Base-by-base conservation (phyloP, 2,797 vertebrate genomes). In the Bovichtus diacanthus region DNA sequence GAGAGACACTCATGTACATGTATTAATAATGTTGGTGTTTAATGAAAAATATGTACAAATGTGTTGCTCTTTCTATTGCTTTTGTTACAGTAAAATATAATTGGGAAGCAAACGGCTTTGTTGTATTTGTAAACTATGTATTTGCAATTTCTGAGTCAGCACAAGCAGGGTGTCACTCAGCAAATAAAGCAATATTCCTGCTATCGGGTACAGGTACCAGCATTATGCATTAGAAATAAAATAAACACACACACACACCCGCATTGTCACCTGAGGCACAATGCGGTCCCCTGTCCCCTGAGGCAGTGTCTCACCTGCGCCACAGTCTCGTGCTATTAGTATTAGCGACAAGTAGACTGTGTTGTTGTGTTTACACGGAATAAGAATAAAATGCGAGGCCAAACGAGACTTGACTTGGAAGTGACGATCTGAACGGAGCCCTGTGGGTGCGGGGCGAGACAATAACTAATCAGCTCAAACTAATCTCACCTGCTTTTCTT, bases 381-480 rank as follows among this genome's bases (percentile, higher is more conserved):
- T 38, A 69, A 34, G 50, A 50, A 51, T 36, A 31, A 46, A 65
- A 13, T 13, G 4, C 1, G 5, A 13, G 3, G 31, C 4, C 23
- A 23, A n/a, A 59, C 11, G 2, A 27, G 21, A 51, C 19, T 21
- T 27, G 9, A 36, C 11, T 3, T 9, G 25, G 15, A 47, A 7
- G 2, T 19, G 8, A 1, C 3, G 8, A 41, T 23, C 21, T 13
- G 16, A 44, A 36, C 18, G 34, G n/a, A 12, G 3, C 2, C 3
- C 21, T 36, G 27, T 9, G 19, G 38, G 34, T 19, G 44, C 0
- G n/a, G 11, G 47, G 34, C 9, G 15, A 72, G 16, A 15, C 6
- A 11, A 4, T 9, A n/a, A 6, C 23, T 51, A 56, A 83, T 80
- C 63, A 80, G 43, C 36, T 62, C 31, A 54, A 80, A 87, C 25